These are phyloP conservation scores for Chitala chitala DNA, from an alignment of 2,113 vertebrate genomes.

Conservation along the genomic window DNA sequence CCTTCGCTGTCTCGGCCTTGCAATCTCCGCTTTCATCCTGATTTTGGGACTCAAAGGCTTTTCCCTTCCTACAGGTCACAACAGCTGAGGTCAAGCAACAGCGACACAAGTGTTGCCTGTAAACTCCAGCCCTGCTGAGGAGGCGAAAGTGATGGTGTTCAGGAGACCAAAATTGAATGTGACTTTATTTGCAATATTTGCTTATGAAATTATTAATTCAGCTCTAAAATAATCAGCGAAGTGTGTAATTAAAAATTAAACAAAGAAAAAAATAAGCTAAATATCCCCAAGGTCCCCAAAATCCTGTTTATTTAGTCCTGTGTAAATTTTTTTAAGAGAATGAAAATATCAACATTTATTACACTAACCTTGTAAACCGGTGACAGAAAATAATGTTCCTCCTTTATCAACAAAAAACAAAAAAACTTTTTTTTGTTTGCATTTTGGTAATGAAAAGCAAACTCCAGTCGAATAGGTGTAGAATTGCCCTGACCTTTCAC, in stretches of 20 bases:
- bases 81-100: background rate
- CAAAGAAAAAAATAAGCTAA: conserved; percentile 7
- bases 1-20: conserved; percentile 38
- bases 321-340: conserved; percentile 9
- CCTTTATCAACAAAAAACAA: conserved; percentile 46
- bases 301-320: conserved; percentile 11
- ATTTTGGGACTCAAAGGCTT: background rate
- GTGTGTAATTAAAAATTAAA: background rate
- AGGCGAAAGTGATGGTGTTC: background rate
- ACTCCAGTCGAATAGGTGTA: conserved; percentile 43
- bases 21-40: conserved; percentile 63
- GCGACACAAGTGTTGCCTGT: background rate
- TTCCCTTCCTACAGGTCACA: background rate
- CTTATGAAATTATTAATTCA: background rate
- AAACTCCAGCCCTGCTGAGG: background rate
- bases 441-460: conserved; percentile 71
- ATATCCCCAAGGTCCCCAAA: conserved; percentile 8
- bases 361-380: conserved; percentile 18
- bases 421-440: conserved; percentile 51
- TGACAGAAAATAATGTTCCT: conserved; percentile 46
- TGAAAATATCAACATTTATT: conserved; percentile 49
- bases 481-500: conserved; percentile 58
- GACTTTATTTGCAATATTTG: background rate
- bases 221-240: background rate
- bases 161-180: background rate